Evolutionary conservation across 1,140 invertebrate genomes (phyloP).

Genomic region (Asbolus verrucosus): DNA sequence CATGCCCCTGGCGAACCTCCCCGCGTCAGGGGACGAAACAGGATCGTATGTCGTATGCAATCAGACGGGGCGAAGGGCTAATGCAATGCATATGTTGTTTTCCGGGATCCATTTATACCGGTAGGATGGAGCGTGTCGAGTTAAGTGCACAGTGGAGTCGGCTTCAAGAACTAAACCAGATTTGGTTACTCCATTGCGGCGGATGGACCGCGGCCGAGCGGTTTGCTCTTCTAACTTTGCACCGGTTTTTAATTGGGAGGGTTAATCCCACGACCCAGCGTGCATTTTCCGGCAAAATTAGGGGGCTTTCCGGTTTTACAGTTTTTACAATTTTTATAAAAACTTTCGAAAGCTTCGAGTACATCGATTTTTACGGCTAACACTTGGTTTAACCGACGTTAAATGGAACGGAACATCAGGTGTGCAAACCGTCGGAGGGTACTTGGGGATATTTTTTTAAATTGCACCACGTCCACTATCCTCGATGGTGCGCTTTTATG

Average conservation of each 20-base stretch:
- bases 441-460: too few species aligned
- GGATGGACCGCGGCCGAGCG: not conserved
- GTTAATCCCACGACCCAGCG: too few species aligned
- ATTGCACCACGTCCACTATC: too few species aligned
- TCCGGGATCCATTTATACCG: conserved; percentile 61
- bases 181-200: conserved; percentile 15
- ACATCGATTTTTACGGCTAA: conserved; percentile 1
- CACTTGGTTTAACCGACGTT: too few species aligned
- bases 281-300: too few species aligned
- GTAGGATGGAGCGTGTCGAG: conserved; percentile 57
- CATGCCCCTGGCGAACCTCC: too few species aligned
- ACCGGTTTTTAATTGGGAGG: too few species aligned
- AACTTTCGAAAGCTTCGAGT: too few species aligned
- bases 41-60: conserved; percentile 43
- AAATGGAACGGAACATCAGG: not conserved
- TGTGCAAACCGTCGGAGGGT: not conserved
- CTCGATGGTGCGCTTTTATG: too few species aligned
- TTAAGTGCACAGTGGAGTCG: conserved; percentile 58
- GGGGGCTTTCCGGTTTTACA: not conserved
- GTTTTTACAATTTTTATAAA: not conserved
- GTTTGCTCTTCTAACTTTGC: too few species aligned
- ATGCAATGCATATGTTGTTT: conserved; percentile 64
- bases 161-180: conserved; percentile 30
- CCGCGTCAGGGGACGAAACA: not conserved
- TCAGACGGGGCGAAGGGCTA: conserved; percentile 52